These are phyloP conservation scores for Eulemur albifrons DNA, from an alignment of 2,797 vertebrate species.

Conservation along the genomic window DNA sequence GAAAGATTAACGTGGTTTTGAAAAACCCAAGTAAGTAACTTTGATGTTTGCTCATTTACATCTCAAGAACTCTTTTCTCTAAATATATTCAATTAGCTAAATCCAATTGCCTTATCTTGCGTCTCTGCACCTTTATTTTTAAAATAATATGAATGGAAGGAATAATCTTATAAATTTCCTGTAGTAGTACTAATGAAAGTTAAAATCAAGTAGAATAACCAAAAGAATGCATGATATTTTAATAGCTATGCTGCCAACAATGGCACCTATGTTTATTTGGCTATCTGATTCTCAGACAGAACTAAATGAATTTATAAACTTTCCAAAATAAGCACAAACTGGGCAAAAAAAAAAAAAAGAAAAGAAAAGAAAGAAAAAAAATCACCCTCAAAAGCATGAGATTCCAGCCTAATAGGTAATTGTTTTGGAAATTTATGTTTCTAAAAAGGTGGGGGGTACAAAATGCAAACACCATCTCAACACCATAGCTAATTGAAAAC, in stretches of 20 bases:
- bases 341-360: not conserved
- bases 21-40: not conserved
- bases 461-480: slow-evolving; percentile 12
- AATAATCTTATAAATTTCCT: not conserved
- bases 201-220: not conserved
- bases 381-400: slow-evolving; percentile 34
- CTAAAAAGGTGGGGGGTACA: slow-evolving; percentile 11
- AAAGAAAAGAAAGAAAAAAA: not conserved
- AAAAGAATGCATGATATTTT: slow-evolving; percentile 20
- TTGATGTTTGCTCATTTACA: not conserved
- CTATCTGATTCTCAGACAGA: slow-evolving; percentile 16
- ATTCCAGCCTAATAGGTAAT: slow-evolving; percentile 57
- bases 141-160: not conserved
- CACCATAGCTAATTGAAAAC: slow-evolving; percentile 64
- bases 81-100: not conserved
- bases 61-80: not conserved
- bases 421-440: slow-evolving; percentile 71
- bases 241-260: slow-evolving; percentile 49
- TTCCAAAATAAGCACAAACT: slow-evolving; percentile 59
- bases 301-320: slow-evolving; percentile 54
- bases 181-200: not conserved
- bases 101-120: not conserved
- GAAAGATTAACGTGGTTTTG: not conserved
- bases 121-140: slow-evolving; percentile 15
- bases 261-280: slow-evolving; percentile 51